Conservation (phyloP, 2,797 vertebrate species). For the Echiichthys vipera region DNA sequence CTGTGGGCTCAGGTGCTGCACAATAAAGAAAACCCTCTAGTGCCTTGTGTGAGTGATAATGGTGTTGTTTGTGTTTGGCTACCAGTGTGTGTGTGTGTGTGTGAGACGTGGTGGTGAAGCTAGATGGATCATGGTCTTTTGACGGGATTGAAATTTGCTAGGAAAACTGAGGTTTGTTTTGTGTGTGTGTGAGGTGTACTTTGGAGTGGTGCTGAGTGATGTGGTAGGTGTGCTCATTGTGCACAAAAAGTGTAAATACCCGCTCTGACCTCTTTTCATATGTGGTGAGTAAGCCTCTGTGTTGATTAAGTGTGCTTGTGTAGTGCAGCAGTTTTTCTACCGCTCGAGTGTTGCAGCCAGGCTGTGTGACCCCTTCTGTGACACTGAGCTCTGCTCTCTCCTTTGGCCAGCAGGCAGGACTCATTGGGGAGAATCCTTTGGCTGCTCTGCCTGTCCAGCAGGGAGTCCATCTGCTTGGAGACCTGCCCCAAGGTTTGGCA, state of each 20-base stretch:
- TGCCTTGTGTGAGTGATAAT: constrained; percentile 84
- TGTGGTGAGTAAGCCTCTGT: constrained; percentile 54
- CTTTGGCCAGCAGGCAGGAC: constrained; percentile 85
- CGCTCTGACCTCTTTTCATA: constrained; percentile 29
- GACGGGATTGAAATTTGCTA: constrained; percentile 22
- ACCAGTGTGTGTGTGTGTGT: constrained; percentile 48
- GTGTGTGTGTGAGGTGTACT: constrained; percentile 33
- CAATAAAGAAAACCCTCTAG: constrained; percentile 83
- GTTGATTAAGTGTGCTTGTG: constrained; percentile 29
- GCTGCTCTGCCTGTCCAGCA: constrained; percentile 84
- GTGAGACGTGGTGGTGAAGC: constrained; percentile 32
- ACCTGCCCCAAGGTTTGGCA: constrained; percentile 87
- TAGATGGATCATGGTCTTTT: constrained; percentile 27
- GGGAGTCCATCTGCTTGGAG: constrained; percentile 86
- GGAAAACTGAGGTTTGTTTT: constrained; percentile 33
- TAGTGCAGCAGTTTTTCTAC: not conserved
- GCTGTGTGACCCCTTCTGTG: constrained; percentile 50
- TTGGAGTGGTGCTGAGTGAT: constrained; percentile 59
- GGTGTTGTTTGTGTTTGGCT: no score
- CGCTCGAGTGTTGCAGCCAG: not conserved
- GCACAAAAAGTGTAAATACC: constrained; percentile 40
- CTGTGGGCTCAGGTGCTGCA: constrained; percentile 88
- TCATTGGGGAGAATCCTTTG: constrained; percentile 90
- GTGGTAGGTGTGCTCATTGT: constrained; percentile 52
- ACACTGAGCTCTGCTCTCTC: constrained; percentile 55